Base-by-base conservation (phyloP, 2,113 vertebrate genomes). In the Alethe diademata region DNA sequence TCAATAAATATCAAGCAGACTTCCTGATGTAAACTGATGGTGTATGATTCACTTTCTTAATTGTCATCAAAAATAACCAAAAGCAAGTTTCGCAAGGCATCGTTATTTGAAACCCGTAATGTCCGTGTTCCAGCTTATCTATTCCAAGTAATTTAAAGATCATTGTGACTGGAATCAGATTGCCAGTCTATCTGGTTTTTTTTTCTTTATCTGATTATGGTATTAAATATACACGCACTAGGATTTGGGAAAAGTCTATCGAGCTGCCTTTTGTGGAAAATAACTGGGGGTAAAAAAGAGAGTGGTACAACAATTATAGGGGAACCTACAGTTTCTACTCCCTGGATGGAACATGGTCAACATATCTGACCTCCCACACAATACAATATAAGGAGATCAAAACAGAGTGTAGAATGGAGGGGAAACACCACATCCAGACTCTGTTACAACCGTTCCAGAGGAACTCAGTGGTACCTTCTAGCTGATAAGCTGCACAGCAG, bases 341-440 rank as follows among this genome's bases (percentile, higher is more conserved):
- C 6, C 22, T 28, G 12, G 19, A 51, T 45, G 45, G 28, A 58
- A 73, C 0, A 1, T 3, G 5, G 33, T 11, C 36, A n/a, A 36
- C 28, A 20, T 38, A n/a, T 33, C 23, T 36, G 19, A 66, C 26
- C 14, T 86, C 23, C 22, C 45, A 4, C 13, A 36, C 14, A 58
- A n/a, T 16, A 17, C 10, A 51, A 14, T 45, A 8, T 38, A 43
- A 73, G 12, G 10, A 33, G 10, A 5, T 5, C 19, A n/a, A 66
- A 81, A 43, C 3, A 66, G 33, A 28, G 12, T 2, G 23, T 28
- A 25, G 18, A 58, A 43, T 3, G 3, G 19, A 51, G 23, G 5
- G 4, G 33, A n/a, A 51, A n/a, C 26, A n/a, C 5, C 1, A 0
- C 6, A 8, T 19, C 51, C 60, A 73, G 19, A 7, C 36, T 47